Evolutionary conservation across 1,140 invertebrate genomes (phyloP), one percentile per base, ranked within the genome.

Genomic region (Drosophila biarmipes): DNA sequence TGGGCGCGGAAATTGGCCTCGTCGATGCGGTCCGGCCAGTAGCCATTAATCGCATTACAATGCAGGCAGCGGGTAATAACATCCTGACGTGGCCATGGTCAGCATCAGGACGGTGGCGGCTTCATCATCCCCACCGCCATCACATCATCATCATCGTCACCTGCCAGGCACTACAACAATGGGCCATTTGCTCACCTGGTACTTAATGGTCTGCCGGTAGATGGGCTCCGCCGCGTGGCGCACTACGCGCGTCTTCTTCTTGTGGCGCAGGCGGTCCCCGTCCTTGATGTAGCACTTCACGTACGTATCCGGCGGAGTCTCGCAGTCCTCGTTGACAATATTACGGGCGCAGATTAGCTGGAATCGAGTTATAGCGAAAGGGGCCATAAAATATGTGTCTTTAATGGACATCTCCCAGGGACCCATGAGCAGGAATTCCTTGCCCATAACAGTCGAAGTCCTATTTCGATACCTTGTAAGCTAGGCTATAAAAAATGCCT

Each of bases 231-330:
- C 94, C 24, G 95, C 95, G 75, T 96, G 96, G 24, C 96, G 94
- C 4, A 97, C 93, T 1, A 97, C 95, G 35, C 96, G 94, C 0
- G 97, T 98, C 92, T 98, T 99, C 68, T 97, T 95, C 73, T 98
- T 98, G 84, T 98, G 96, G 53, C 98, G 92, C 94, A 96, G 96
- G 72, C 96, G 95, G 49, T 97, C 96, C 29, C 96, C 96, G 79
- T 98, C 97, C 31, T 97, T 95, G 29, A 99, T 93, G 91, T 98
- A 98, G 48, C 97, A 98, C 93, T 98, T 98, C 49, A 98, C 97
- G 92, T 98, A 99, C 4, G 97, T 98, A 90, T 98, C 97, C 93
- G 94, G 92, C 49, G 92, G 92, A 15, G 91, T 92, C 48, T 94
- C 93, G 43, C 85, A 87, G 53, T 92, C 92, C 43, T 92, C 92